Evolutionary conservation across 2,888 invertebrate species (phyloP).

Genomic region (Ophioninae sp.): DNA sequence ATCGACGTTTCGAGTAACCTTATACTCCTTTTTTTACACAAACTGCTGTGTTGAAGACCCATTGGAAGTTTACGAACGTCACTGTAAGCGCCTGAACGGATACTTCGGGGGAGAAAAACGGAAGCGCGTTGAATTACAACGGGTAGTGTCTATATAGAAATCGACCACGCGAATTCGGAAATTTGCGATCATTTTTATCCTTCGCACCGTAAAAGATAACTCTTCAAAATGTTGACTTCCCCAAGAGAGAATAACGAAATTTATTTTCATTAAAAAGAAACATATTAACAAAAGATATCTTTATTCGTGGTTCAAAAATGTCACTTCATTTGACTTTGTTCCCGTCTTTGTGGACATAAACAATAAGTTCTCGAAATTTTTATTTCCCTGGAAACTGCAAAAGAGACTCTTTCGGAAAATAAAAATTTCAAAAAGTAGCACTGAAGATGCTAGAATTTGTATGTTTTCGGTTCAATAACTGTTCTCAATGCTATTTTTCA

Average conservation of each 20-base stretch:
- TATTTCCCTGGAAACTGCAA: not conserved
- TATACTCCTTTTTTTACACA: constrained; percentile 14
- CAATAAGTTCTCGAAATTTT: not conserved
- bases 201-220: constrained; percentile 1
- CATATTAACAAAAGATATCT: not conserved
- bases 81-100: constrained; percentile 33
- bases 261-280: not conserved
- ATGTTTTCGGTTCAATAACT: not conserved
- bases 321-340: not conserved
- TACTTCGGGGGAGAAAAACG: constrained; percentile 40
- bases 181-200: not conserved
- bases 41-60: not conserved
- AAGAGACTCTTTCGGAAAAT: not conserved
- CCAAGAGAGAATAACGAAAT: not conserved
- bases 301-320: not conserved
- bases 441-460: not conserved
- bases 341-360: not conserved
- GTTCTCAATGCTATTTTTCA: too few relatives aligned
- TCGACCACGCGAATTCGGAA: constrained; percentile 11
- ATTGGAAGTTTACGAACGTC: constrained; percentile 12
- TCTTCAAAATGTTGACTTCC: not conserved
- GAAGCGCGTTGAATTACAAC: constrained; percentile 11
- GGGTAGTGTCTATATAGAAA: not conserved
- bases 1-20: constrained; percentile 15
- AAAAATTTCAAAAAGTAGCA: not conserved